Percentiles rank a stretch among this genome's conserved stretches.
These are phyloP conservation scores for Pyrocephalus nanus DNA, from an alignment of 2,797 vertebrate species.

Conservation along the genomic window DNA sequence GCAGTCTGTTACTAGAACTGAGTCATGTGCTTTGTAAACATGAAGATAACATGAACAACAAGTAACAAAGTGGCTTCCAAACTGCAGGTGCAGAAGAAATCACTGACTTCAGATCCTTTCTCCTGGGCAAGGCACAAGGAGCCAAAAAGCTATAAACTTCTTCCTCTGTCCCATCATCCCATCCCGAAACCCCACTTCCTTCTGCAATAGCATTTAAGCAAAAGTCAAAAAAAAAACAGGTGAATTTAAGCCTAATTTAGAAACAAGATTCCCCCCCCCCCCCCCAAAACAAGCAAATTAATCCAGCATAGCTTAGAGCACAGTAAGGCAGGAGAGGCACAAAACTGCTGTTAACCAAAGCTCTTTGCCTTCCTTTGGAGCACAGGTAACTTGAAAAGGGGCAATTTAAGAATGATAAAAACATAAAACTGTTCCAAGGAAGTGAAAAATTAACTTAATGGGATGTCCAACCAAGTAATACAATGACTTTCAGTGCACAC, in stretches of 20 bases:
- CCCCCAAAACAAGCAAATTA: neutral
- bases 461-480: neutral
- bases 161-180: neutral
- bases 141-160: rapidly evolving
- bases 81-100: neutral
- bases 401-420: neutral
- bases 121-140: neutral
- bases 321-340: neutral
- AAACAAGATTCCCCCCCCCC: too few relatives aligned
- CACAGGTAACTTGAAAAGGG: neutral
- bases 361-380: neutral
- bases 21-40: neutral
- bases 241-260: neutral
- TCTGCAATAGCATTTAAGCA: neutral
- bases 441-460: constrained; percentile 4
- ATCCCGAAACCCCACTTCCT: neutral
- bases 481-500: neutral
- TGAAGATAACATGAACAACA: neutral
- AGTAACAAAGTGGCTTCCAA: neutral
- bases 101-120: neutral
- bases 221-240: neutral
- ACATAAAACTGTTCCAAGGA: neutral
- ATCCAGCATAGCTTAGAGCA: neutral
- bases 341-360: neutral
- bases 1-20: neutral